Percentiles rank a stretch among this genome's conserved stretches.
Conservation (phyloP, 1,140 invertebrate species). For the Zaprionus gabonicus region DNA sequence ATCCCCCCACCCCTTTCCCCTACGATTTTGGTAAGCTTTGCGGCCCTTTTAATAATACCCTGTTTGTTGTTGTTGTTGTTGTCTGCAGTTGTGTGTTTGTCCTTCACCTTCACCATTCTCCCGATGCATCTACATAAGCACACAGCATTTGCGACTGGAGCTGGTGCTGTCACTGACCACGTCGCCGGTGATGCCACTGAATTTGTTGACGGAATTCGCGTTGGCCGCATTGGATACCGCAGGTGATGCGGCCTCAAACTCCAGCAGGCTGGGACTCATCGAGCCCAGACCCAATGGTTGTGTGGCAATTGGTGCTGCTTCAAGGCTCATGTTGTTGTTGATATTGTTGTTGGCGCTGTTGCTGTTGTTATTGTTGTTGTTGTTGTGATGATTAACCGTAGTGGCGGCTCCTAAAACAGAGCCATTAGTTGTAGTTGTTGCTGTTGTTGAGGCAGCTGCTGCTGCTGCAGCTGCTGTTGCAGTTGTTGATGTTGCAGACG, state of each 20-base stretch:
- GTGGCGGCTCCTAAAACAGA: constrained; percentile 80
- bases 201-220: constrained; percentile 83
- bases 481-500: constrained; percentile 52
- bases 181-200: constrained; percentile 88
- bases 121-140: constrained; percentile 66
- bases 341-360: constrained; percentile 58
- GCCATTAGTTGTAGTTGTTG: constrained; percentile 77
- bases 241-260: constrained; percentile 58
- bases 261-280: constrained; percentile 65
- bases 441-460: constrained; percentile 35
- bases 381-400: constrained; percentile 57
- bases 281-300: constrained; percentile 62
- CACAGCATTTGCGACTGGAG: constrained; percentile 87
- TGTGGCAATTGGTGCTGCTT: constrained; percentile 51
- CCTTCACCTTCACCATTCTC: neutral
- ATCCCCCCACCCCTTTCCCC: neutral
- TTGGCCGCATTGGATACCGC: constrained; percentile 79
- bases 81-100: neutral
- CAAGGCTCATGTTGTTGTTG: constrained; percentile 64
- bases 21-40: constrained; percentile 45
- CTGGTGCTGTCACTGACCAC: constrained; percentile 88
- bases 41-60: constrained; percentile 50
- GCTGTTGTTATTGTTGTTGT: constrained; percentile 68
- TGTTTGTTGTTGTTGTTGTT: constrained; percentile 31
- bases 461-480: constrained; percentile 49